phyloP scores from a whole-genome alignment of 2,113 vertebrate genomes.

The Bostrychus sinensis region DNA sequence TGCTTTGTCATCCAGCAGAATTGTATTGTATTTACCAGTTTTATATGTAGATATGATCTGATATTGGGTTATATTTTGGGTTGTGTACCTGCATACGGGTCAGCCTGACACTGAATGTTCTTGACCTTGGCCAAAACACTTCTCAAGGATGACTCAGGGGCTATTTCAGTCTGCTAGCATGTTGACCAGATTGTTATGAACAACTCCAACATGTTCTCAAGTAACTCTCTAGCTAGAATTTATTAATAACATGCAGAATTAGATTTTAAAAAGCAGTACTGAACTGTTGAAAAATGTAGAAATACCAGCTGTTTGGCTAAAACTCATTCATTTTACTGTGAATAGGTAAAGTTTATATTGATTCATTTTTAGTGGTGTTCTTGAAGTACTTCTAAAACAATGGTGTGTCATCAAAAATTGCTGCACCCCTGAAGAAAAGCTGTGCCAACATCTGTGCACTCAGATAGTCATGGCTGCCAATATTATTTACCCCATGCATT shows the following conservation, averaged over 20 bases:
- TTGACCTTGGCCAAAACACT: constrained; percentile 3
- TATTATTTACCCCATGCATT: constrained; percentile 50
- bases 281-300: neutral
- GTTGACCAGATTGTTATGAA: neutral
- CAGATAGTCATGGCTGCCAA: constrained; percentile 66
- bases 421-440: constrained; percentile 45
- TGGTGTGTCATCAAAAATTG: constrained; percentile 41
- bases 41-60: no score
- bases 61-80: no score
- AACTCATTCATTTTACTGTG: neutral
- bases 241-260: no score
- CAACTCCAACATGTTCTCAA: neutral
- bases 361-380: constrained; percentile 59
- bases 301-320: neutral
- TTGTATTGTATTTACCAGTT: no score
- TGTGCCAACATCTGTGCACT: constrained; percentile 50
- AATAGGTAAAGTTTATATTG: constrained; percentile 29
- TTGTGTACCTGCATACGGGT: neutral
- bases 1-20: no score
- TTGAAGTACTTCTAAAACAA: constrained; percentile 51
- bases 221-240: neutral
- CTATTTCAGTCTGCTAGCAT: neutral
- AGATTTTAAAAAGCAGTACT: neutral
- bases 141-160: neutral
- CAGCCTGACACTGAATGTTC: neutral